These are phyloP conservation scores for Distichodus sexfasciatus DNA, from an alignment of 2,797 vertebrate species.

Conservation along the genomic window DNA sequence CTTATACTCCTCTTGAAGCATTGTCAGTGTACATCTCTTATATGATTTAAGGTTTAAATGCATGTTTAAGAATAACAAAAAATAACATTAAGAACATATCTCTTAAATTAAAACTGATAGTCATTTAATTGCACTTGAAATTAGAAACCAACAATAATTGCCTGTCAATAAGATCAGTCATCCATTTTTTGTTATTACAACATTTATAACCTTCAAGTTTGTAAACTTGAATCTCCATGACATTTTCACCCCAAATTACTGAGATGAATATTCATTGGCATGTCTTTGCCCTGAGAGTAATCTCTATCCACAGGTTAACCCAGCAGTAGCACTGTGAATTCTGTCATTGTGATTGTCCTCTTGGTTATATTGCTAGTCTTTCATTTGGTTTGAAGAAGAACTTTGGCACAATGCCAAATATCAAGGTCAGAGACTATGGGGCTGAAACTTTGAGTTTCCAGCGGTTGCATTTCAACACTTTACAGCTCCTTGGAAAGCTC, in stretches of 20 bases:
- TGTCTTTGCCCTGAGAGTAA: slow-evolving; percentile 16
- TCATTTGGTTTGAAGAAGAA: slow-evolving; percentile 32
- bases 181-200: slow-evolving; percentile 3
- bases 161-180: slow-evolving; percentile 34
- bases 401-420: slow-evolving; percentile 12
- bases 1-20: slow-evolving; percentile 25
- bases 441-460: slow-evolving; percentile 1
- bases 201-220: background rate
- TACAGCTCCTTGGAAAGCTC: slow-evolving; percentile 21
- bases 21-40: slow-evolving; percentile 27
- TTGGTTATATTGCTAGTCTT: slow-evolving; percentile 19
- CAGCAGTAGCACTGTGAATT: slow-evolving; percentile 12
- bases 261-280: slow-evolving; percentile 28
- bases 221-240: slow-evolving; percentile 3
- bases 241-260: background rate
- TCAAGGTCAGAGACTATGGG: slow-evolving; percentile 3
- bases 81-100: slow-evolving; percentile 37
- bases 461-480: slow-evolving; percentile 10
- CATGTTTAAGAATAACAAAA: slow-evolving; percentile 35
- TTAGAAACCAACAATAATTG: slow-evolving; percentile 22
- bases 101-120: slow-evolving; percentile 41
- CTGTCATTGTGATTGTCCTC: slow-evolving; percentile 16
- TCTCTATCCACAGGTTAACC: slow-evolving; percentile 25
- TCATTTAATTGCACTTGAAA: slow-evolving; percentile 71
- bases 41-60: slow-evolving; percentile 35